Percentiles rank a stretch among this genome's conserved stretches.
Evolutionary conservation across 2,113 vertebrate genomes (phyloP).

Genomic region (Perccottus glenii): DNA sequence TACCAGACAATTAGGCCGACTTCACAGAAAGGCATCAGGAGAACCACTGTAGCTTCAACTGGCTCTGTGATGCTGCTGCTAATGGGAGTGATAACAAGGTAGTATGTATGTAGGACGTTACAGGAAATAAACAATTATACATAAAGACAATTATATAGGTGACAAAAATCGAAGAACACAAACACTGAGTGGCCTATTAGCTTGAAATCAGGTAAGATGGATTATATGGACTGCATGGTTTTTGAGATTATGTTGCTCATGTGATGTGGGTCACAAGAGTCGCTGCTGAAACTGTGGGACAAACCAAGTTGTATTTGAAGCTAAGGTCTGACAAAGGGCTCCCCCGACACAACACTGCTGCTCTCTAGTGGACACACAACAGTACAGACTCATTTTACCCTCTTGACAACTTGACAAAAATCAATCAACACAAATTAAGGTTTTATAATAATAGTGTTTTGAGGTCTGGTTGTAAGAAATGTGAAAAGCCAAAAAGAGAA

Average conservation of each 20-base stretch:
- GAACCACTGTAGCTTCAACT: slow-evolving; percentile 8
- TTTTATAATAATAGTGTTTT: too few species aligned
- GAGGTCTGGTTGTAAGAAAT: too few species aligned
- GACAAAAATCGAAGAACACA: too few species aligned
- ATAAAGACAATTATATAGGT: too few species aligned
- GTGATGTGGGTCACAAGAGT: slow-evolving; percentile 44
- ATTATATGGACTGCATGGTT: background rate
- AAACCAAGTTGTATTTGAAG: slow-evolving; percentile 18
- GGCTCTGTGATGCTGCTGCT: slow-evolving; percentile 1
- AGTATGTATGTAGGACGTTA: background rate
- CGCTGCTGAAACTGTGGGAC: background rate
- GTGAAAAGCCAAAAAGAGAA: too few species aligned
- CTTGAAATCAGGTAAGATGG: background rate
- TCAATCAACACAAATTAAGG: too few species aligned
- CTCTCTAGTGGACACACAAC: slow-evolving; percentile 57
- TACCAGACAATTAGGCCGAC: slow-evolving; percentile 34
- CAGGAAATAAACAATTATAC: background rate
- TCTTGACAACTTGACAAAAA: too few species aligned
- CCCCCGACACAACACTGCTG: slow-evolving; percentile 27
- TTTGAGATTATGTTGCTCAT: slow-evolving; percentile 27
- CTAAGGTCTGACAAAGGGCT: background rate
- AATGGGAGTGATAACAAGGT: background rate
- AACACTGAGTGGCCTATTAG: background rate
- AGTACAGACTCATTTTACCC: background rate
- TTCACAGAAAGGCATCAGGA: slow-evolving; percentile 12